Evolutionary conservation across 2,797 vertebrate genomes (phyloP).

Genomic region (Urosaurus nigricauda): DNA sequence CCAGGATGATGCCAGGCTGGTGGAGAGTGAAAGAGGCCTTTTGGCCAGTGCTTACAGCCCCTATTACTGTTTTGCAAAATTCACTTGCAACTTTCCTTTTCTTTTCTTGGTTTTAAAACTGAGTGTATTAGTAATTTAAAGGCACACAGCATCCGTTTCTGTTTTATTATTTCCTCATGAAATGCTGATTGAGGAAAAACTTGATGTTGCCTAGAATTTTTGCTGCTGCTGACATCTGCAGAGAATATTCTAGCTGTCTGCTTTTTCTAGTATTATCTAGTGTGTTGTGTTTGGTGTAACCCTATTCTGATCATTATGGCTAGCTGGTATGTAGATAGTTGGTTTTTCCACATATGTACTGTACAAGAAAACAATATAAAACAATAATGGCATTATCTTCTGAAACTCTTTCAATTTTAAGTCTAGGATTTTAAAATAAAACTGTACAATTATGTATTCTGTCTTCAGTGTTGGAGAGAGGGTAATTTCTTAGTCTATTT

Average conservation of each 20-base stretch:
- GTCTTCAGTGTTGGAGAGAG: not conserved
- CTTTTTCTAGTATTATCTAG: not conserved
- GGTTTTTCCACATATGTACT: not conserved
- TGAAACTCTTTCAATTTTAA: not conserved
- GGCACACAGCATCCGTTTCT: not conserved
- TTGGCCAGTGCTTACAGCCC: too few species aligned
- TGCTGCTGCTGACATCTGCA: conserved; percentile 18
- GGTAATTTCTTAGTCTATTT: not conserved
- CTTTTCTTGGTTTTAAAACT: not conserved
- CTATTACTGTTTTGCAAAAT: not conserved
- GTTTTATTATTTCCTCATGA: conserved; percentile 11
- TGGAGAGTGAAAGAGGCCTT: too few species aligned
- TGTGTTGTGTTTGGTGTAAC: not conserved
- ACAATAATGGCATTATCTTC: not conserved
- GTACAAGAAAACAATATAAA: not conserved
- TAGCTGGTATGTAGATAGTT: not conserved
- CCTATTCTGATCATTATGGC: not conserved
- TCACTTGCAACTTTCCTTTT: not conserved
- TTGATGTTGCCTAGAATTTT: not conserved
- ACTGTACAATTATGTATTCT: not conserved
- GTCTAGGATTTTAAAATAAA: conserved; percentile 1
- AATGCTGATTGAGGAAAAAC: conserved; percentile 13
- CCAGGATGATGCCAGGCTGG: too few species aligned
- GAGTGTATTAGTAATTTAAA: not conserved
- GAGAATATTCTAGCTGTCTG: conserved; percentile 22